These are phyloP conservation scores for Lipophrys pholis DNA, from an alignment of 2,113 vertebrate species.

Conservation along the genomic window DNA sequence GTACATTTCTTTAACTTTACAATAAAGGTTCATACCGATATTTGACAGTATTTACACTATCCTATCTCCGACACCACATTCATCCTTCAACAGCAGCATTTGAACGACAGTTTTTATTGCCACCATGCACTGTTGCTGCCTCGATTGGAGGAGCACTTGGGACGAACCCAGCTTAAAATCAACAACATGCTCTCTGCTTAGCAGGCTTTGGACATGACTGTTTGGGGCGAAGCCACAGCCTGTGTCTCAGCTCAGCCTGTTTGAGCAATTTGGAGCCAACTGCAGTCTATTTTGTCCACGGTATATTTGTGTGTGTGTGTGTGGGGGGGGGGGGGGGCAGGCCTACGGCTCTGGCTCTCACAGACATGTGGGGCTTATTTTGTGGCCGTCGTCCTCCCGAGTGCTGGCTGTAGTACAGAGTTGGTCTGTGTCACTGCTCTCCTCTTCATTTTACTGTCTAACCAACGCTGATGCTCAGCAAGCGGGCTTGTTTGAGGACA, in stretches of 20 bases:
- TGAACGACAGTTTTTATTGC: neutral
- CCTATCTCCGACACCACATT: neutral
- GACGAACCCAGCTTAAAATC: slow-evolving; percentile 29
- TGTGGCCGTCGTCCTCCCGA: neutral
- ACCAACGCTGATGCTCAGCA: slow-evolving; percentile 11
- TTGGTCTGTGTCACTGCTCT: neutral
- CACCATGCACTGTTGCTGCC: neutral
- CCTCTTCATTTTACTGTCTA: slow-evolving; percentile 12
- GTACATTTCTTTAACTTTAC: no score
- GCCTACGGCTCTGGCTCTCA: slow-evolving; percentile 28
- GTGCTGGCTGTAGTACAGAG: slow-evolving; percentile 11
- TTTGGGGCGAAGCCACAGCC: slow-evolving; percentile 15
- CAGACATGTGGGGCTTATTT: neutral
- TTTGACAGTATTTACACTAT: neutral
- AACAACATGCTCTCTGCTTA: slow-evolving; percentile 16
- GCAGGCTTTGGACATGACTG: slow-evolving; percentile 7
- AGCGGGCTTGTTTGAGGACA: slow-evolving; percentile 17
- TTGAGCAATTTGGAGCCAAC: slow-evolving; percentile 21
- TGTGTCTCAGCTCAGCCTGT: slow-evolving; percentile 17
- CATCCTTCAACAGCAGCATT: neutral
- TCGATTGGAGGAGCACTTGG: neutral
- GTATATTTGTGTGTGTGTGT: slow-evolving; percentile 14
- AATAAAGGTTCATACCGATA: neutral
- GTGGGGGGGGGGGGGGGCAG: neutral
- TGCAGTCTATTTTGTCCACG: slow-evolving; percentile 25